Conservation (phyloP, 1,140 invertebrate species). For the Lutraria rhynchaena region DNA sequence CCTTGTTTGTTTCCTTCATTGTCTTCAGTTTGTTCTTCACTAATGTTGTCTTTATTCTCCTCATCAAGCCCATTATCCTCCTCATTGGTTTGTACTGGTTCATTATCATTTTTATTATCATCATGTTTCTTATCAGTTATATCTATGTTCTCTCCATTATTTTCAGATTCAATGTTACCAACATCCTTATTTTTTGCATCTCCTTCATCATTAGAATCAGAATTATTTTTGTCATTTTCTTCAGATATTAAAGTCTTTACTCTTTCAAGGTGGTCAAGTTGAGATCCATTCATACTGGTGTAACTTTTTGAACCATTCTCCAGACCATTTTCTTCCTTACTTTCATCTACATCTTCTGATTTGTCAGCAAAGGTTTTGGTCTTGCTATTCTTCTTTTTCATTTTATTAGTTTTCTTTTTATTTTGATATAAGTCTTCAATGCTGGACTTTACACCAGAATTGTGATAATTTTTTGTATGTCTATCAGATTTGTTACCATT, state of each 20-base stretch:
- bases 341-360: not conserved
- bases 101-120: not conserved
- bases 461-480: not conserved
- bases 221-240: constrained; percentile 29
- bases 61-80: constrained; percentile 6
- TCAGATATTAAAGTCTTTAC: constrained; percentile 55
- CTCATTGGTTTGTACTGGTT: not conserved
- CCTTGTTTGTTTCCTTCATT: not conserved
- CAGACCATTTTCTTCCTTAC: constrained; percentile 33
- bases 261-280: constrained; percentile 41
- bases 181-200: constrained; percentile 6
- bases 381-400: not conserved
- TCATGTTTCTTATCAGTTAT: not conserved
- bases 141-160: not conserved
- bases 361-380: not conserved
- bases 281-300: constrained; percentile 10
- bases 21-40: not conserved
- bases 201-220: constrained; percentile 17
- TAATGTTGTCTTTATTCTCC: constrained; percentile 10
- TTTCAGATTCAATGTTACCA: constrained; percentile 24
- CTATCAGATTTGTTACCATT: not conserved
- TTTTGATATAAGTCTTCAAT: not conserved
- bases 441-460: not conserved
- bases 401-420: not conserved
- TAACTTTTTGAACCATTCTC: constrained; percentile 11